These are phyloP conservation scores for Clepsis dumicolana DNA, from an alignment of 2,888 invertebrate species.

Conservation along the genomic window DNA sequence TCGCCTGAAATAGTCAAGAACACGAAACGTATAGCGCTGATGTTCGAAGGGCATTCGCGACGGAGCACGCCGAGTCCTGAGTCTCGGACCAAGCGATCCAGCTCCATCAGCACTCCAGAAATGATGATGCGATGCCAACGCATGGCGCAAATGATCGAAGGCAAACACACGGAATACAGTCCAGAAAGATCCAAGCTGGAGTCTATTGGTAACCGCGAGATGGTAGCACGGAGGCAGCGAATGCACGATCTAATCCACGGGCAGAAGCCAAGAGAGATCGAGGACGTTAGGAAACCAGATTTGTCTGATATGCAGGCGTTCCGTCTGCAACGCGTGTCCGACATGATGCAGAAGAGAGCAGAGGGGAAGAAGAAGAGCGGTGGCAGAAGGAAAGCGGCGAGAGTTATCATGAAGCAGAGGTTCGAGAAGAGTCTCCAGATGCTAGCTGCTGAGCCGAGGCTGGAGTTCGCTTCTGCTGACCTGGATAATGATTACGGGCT, in stretches of 20 bases:
- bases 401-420: conserved; percentile 91
- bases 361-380: conserved; percentile 63
- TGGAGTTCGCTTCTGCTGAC: conserved; percentile 86
- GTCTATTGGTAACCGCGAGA: conserved; percentile 67
- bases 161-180: conserved; percentile 62
- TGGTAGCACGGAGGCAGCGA: conserved; percentile 69
- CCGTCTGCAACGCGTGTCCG: conserved; percentile 91
- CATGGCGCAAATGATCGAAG: conserved; percentile 75
- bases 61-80: conserved; percentile 68
- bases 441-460: conserved; percentile 91
- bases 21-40: conserved; percentile 68
- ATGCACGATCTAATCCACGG: conserved; percentile 71
- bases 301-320: conserved; percentile 71
- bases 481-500: conserved; percentile 93
- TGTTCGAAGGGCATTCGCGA: conserved; percentile 69
- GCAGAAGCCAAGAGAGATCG: conserved; percentile 53
- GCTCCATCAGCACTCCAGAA: conserved; percentile 63
- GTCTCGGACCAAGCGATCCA: conserved; percentile 57
- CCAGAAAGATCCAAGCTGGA: conserved; percentile 66
- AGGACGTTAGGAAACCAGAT: conserved; percentile 57
- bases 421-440: conserved; percentile 95
- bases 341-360: conserved; percentile 91
- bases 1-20: conserved; percentile 60
- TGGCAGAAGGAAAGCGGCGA: conserved; percentile 68
- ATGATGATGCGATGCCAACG: conserved; percentile 68